Conservation (phyloP, 2,113 vertebrate species). For the Bombycilla garrulus region DNA sequence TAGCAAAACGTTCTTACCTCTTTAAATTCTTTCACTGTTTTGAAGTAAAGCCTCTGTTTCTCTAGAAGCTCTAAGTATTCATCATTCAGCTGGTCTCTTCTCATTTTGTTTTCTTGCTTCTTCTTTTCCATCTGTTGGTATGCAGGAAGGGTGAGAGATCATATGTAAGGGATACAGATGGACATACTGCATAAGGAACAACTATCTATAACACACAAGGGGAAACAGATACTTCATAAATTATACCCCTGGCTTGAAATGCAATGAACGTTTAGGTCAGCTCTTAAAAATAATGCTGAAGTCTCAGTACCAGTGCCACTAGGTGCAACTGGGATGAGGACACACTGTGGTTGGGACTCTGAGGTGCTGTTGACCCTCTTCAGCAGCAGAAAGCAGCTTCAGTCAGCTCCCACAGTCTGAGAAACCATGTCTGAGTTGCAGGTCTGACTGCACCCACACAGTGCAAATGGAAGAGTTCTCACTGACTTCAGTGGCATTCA, state of each 20-base stretch:
- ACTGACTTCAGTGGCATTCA: not conserved
- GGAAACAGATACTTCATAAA: not conserved
- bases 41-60: conserved; percentile 96
- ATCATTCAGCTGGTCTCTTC: conserved; percentile 94
- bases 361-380: not conserved
- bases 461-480: not conserved
- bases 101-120: conserved; percentile 98
- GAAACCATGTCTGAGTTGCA: accelerated
- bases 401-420: not conserved
- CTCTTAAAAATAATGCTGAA: not conserved
- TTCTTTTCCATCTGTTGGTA: conserved; percentile 92
- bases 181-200: not conserved
- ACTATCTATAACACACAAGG: not conserved
- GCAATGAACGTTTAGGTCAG: not conserved
- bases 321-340: not conserved
- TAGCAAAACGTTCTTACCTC: conserved; percentile 79
- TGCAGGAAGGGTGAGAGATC: not conserved
- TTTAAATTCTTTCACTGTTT: conserved; percentile 98
- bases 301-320: not conserved
- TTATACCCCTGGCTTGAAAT: not conserved
- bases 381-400: not conserved
- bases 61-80: conserved; percentile 95
- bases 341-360: not conserved
- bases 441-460: not conserved
- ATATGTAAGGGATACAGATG: not conserved